Conservation (phyloP, 2,888 invertebrate genomes). For the Drosophila paramelanica region DNA sequence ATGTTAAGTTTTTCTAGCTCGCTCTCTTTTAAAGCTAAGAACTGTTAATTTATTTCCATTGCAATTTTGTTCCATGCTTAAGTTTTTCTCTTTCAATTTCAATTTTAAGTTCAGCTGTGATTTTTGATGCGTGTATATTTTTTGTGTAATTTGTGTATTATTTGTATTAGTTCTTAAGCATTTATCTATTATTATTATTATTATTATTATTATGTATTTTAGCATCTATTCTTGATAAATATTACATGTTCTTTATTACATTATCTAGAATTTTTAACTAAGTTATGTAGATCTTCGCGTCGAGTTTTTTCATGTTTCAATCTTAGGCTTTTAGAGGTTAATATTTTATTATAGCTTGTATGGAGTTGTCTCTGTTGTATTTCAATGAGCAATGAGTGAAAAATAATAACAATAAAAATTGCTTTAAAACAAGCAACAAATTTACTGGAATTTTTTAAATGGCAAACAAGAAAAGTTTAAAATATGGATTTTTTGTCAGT, state of each 20-base stretch:
- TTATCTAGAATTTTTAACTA: constrained; percentile 40
- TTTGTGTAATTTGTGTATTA: constrained; percentile 64
- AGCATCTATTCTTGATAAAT: constrained; percentile 28
- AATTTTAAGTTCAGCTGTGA: constrained; percentile 81
- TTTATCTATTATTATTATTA: constrained; percentile 30
- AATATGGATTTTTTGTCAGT: too few species aligned
- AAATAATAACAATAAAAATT: constrained; percentile 48
- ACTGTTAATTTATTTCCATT: constrained; percentile 58
- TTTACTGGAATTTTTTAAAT: neutral
- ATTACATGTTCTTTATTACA: constrained; percentile 36
- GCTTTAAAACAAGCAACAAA: constrained; percentile 46
- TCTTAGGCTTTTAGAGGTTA: constrained; percentile 21
- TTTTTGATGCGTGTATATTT: constrained; percentile 66
- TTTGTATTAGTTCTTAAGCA: constrained; percentile 47
- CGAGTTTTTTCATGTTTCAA: constrained; percentile 59
- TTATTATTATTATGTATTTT: constrained; percentile 63
- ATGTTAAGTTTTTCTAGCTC: constrained; percentile 60
- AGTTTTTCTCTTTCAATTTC: constrained; percentile 53
- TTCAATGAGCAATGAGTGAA: constrained; percentile 32
- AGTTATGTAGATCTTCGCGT: constrained; percentile 69
- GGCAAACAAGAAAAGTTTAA: neutral
- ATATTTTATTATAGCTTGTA: constrained; percentile 24
- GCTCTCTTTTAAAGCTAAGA: constrained; percentile 15
- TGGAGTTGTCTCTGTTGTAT: constrained; percentile 19
- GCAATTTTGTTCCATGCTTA: constrained; percentile 50